These are phyloP conservation scores for Noctua fimbriata DNA, from an alignment of 2,888 invertebrate species.

Conservation along the genomic window DNA sequence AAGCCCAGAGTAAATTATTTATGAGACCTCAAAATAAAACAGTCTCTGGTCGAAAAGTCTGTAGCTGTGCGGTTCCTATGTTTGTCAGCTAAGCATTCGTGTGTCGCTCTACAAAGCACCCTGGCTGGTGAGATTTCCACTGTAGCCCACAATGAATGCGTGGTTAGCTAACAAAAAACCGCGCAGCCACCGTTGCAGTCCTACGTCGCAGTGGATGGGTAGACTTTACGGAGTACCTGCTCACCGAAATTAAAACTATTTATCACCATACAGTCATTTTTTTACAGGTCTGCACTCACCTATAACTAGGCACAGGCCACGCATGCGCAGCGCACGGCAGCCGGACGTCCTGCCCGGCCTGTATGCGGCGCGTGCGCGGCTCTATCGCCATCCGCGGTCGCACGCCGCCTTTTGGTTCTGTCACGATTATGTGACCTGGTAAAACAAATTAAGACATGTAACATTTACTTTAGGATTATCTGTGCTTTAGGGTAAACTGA, in stretches of 20 bases:
- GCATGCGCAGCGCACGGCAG: conserved; percentile 95
- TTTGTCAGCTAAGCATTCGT: too few relatives aligned
- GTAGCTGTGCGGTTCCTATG: too few relatives aligned
- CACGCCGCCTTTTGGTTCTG: conserved; percentile 94
- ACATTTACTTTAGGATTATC: neutral
- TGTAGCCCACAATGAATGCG: too few relatives aligned
- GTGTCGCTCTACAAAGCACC: too few relatives aligned
- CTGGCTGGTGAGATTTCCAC: too few relatives aligned
- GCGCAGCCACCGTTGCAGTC: too few relatives aligned
- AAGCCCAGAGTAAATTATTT: neutral
- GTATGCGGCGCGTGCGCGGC: conserved; percentile 92
- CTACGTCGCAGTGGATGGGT: too few relatives aligned
- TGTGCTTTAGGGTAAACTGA: neutral
- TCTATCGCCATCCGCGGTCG: conserved; percentile 94
- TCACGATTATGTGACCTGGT: conserved; percentile 92
- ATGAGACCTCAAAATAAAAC: too few relatives aligned
- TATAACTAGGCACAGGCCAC: conserved; percentile 94
- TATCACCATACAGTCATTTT: neutral
- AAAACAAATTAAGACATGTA: neutral
- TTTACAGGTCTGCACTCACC: conserved; percentile 84
- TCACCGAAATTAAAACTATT: neutral
- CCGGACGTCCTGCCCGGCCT: conserved; percentile 93
- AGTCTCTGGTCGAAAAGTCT: too few relatives aligned
- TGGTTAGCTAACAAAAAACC: too few relatives aligned
- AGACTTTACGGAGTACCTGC: neutral